Evolutionary conservation across 1,140 invertebrate species (phyloP).

Genomic region (Gryon sp.): DNA sequence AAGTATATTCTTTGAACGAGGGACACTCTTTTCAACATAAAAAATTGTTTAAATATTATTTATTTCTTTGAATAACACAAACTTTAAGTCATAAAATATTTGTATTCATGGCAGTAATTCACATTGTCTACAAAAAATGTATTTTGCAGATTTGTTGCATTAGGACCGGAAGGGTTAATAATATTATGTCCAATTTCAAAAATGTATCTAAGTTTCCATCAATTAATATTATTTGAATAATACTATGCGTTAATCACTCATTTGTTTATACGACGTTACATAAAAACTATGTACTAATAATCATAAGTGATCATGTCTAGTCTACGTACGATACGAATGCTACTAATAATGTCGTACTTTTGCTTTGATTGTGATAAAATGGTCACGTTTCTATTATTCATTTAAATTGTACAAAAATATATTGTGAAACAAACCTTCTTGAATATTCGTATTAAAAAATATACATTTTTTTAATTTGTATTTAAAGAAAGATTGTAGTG

Average conservation of each 20-base stretch:
- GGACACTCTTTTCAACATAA: no score
- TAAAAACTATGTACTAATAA: slow-evolving; percentile 73
- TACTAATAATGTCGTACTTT: slow-evolving; percentile 67
- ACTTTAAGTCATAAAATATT: no score
- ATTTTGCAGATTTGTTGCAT: no score
- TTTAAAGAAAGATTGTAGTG: no score
- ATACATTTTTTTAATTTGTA: slow-evolving; percentile 12
- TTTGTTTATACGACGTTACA: slow-evolving; percentile 74
- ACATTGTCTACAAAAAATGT: no score
- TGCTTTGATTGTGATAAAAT: slow-evolving; percentile 77
- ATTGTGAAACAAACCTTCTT: no score
- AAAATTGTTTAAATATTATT: no score
- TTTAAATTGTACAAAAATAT: slow-evolving; percentile 59
- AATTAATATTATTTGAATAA: slow-evolving; percentile 60
- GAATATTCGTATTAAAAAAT: no score
- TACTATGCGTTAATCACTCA: slow-evolving; percentile 66
- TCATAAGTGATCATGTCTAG: slow-evolving; percentile 80
- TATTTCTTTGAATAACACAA: no score
- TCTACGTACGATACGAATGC: slow-evolving; percentile 79
- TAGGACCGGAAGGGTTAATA: no score
- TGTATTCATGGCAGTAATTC: slow-evolving; percentile 39
- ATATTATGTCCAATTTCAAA: no score
- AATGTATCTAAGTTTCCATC: background rate
- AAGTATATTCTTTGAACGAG: no score
- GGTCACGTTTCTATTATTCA: slow-evolving; percentile 66